These are phyloP conservation scores for Dusona sp. DNA, from an alignment of 2,888 invertebrate genomes.

Conservation along the genomic window DNA sequence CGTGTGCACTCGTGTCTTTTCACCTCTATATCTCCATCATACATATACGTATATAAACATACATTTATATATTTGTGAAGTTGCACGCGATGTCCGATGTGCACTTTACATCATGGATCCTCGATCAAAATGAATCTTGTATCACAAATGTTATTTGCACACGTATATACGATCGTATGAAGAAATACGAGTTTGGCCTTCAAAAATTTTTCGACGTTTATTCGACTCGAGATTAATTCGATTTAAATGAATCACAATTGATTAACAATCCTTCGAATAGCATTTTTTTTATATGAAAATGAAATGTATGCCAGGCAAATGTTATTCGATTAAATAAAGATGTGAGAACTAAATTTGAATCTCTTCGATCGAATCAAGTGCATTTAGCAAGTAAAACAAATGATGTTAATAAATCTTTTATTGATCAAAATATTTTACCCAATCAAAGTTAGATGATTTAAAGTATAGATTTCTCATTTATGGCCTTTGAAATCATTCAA, in stretches of 20 bases:
- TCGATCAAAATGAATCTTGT: constrained; percentile 32
- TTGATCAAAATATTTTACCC: background rate
- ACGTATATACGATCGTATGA: background rate
- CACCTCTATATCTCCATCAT: constrained; percentile 50
- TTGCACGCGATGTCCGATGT: constrained; percentile 26
- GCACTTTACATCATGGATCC: constrained; percentile 38
- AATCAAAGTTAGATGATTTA: background rate
- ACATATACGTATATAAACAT: constrained; percentile 1
- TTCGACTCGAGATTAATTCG: background rate
- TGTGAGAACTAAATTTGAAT: background rate
- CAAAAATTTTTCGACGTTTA: background rate
- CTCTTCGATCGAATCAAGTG: too few relatives aligned
- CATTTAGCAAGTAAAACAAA: background rate
- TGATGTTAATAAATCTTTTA: background rate
- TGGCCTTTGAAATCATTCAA: background rate
- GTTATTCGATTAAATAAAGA: background rate
- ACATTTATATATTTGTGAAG: constrained; percentile 16
- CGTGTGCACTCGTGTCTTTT: constrained; percentile 65
- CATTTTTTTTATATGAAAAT: background rate
- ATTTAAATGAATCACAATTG: background rate
- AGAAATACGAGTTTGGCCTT: constrained; percentile 4
- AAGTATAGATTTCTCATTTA: background rate
- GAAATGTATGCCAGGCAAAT: background rate
- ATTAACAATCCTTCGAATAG: background rate
- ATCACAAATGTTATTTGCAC: background rate